Conservation (phyloP, 1,140 invertebrate species). For the Dendrolimus punctatus region DNA sequence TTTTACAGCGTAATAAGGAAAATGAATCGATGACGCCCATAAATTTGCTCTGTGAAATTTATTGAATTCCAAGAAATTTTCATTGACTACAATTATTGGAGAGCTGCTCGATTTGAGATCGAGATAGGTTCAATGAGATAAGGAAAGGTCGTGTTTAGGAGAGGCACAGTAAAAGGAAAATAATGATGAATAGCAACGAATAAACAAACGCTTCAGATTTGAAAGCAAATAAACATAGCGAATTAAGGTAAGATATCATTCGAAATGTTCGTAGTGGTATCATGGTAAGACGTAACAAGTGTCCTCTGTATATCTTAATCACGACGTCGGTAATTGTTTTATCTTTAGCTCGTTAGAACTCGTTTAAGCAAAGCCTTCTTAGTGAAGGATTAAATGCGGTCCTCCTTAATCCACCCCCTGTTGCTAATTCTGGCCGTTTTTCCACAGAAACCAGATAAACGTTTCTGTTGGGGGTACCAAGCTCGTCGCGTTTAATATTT, state of each 20-base stretch:
- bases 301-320: slow-evolving; percentile 68
- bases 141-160: too few species aligned
- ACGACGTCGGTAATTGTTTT: slow-evolving; percentile 68
- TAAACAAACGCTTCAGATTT: neutral
- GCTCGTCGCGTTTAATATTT: slow-evolving; percentile 59
- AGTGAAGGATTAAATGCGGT: slow-evolving; percentile 70
- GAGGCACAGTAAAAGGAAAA: neutral
- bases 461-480: slow-evolving; percentile 55
- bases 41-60: slow-evolving; percentile 20
- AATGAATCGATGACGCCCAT: slow-evolving; percentile 16
- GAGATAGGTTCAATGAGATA: too few species aligned
- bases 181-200: slow-evolving; percentile 9
- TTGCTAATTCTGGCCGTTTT: slow-evolving; percentile 69
- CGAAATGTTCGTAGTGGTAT: slow-evolving; percentile 14
- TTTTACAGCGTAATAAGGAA: slow-evolving; percentile 34
- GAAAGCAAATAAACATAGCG: slow-evolving; percentile 4
- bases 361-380: slow-evolving; percentile 72
- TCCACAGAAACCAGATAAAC: slow-evolving; percentile 65
- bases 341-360: slow-evolving; percentile 71
- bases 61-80: slow-evolving; percentile 16
- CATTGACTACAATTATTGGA: neutral
- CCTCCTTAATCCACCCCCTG: slow-evolving; percentile 62
- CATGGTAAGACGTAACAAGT: slow-evolving; percentile 66
- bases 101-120: neutral
- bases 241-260: slow-evolving; percentile 3